These are phyloP conservation scores for Diuraphis noxia DNA, from an alignment of 1,140 invertebrate genomes.

Conservation along the genomic window DNA sequence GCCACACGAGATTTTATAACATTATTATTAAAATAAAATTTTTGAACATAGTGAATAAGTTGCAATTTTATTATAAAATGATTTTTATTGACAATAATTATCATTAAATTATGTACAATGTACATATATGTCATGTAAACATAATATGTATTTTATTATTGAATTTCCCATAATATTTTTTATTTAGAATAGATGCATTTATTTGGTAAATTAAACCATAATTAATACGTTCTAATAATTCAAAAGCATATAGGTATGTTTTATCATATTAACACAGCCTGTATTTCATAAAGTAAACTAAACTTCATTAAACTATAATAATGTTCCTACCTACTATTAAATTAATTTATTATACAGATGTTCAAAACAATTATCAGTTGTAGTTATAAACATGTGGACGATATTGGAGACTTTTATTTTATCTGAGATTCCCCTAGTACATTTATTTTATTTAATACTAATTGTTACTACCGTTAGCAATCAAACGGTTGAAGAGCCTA, in stretches of 20 bases:
- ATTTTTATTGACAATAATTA: background rate
- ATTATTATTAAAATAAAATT: background rate
- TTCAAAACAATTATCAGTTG: background rate
- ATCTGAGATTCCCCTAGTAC: background rate
- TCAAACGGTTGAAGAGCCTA: background rate
- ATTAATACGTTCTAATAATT: background rate
- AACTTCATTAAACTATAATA: background rate
- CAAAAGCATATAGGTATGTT: background rate
- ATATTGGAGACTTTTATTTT: background rate
- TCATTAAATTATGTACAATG: background rate
- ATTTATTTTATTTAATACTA: background rate
- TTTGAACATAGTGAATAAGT: background rate
- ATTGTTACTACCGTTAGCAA: background rate
- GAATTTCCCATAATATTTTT: background rate
- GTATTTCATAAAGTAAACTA: background rate
- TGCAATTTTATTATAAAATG: background rate
- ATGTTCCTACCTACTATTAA: background rate
- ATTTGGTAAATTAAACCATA: background rate
- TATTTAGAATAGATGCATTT: background rate
- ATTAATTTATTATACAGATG: background rate
- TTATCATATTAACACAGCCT: background rate
- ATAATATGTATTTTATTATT: conserved; percentile 4
- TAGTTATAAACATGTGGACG: background rate
- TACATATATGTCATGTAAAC: background rate
- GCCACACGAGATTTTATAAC: background rate